Conservation (phyloP, 2,797 vertebrate species). For the Choloepus didactylus region DNA sequence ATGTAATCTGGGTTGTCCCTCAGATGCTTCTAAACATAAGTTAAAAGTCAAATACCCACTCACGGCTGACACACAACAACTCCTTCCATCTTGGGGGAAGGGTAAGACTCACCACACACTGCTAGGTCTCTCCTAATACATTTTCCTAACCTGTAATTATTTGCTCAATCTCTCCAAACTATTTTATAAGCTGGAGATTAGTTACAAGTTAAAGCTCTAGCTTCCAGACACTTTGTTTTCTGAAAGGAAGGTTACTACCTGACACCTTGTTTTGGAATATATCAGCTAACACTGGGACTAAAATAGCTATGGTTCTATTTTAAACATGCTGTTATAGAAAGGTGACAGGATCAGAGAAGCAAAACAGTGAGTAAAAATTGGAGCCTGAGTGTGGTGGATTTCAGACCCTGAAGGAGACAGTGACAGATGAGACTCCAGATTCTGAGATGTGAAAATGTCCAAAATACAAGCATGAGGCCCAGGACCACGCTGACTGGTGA, state of each 20-base stretch:
- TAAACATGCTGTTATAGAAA: not conserved
- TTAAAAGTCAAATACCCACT: not conserved
- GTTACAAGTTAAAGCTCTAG: not conserved
- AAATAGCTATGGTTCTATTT: not conserved
- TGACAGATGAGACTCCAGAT: too few relatives aligned
- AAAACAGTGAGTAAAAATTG: not conserved
- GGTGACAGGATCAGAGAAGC: not conserved
- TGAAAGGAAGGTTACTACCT: not conserved
- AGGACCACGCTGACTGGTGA: accelerated
- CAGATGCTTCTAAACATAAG: not conserved
- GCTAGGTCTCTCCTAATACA: not conserved
- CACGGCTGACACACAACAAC: not conserved
- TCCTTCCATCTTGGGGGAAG: accelerated
- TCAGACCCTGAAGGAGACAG: not conserved
- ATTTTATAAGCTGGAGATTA: not conserved
- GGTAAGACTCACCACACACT: accelerated
- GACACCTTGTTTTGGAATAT: not conserved
- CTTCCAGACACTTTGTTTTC: not conserved
- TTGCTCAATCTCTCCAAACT: not conserved
- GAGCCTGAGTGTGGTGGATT: not conserved
- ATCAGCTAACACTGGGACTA: not conserved
- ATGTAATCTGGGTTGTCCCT: not conserved
- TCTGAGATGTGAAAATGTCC: accelerated
- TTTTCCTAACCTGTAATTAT: not conserved
- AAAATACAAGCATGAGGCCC: accelerated